Evolutionary conservation across 2,113 vertebrate species (phyloP).

Genomic region (Oreocharis arfaki): DNA sequence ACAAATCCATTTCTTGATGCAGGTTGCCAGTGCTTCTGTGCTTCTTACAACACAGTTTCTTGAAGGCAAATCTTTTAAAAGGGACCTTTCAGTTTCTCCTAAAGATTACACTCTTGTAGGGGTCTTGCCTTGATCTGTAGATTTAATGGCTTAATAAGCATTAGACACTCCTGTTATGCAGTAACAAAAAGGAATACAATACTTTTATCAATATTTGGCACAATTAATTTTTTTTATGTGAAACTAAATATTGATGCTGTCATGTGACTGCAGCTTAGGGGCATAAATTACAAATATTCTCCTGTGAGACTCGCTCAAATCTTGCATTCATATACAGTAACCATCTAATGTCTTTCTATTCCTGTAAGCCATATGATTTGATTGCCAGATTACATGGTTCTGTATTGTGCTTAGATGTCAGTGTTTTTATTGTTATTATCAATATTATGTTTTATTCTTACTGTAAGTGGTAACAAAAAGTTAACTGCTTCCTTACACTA

Average conservation of each 20-base stretch:
- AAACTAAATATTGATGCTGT: slow-evolving; percentile 63
- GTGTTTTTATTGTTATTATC: slow-evolving; percentile 58
- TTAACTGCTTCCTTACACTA: slow-evolving; percentile 52
- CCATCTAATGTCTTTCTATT: slow-evolving; percentile 52
- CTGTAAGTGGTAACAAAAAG: slow-evolving; percentile 51
- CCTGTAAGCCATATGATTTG: slow-evolving; percentile 58
- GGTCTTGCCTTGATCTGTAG: slow-evolving; percentile 27
- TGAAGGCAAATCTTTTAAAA: slow-evolving; percentile 23
- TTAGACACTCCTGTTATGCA: not conserved
- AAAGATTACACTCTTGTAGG: not conserved
- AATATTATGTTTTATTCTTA: slow-evolving; percentile 48
- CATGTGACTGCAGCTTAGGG: slow-evolving; percentile 7
- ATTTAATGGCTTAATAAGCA: slow-evolving; percentile 50
- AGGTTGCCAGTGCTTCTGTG: not conserved
- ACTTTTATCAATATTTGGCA: slow-evolving; percentile 61
- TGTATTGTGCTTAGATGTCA: slow-evolving; percentile 35
- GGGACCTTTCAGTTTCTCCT: not conserved
- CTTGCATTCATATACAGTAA: slow-evolving; percentile 56
- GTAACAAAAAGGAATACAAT: slow-evolving; percentile 59
- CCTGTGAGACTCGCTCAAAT: not conserved
- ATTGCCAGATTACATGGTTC: slow-evolving; percentile 49
- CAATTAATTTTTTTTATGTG: slow-evolving; percentile 39
- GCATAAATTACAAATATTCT: slow-evolving; percentile 50
- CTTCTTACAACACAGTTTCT: not conserved
- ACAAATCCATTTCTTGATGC: not conserved